These are phyloP conservation scores for Ifrita kowaldi DNA, from an alignment of 2,113 vertebrate genomes.

Conservation along the genomic window DNA sequence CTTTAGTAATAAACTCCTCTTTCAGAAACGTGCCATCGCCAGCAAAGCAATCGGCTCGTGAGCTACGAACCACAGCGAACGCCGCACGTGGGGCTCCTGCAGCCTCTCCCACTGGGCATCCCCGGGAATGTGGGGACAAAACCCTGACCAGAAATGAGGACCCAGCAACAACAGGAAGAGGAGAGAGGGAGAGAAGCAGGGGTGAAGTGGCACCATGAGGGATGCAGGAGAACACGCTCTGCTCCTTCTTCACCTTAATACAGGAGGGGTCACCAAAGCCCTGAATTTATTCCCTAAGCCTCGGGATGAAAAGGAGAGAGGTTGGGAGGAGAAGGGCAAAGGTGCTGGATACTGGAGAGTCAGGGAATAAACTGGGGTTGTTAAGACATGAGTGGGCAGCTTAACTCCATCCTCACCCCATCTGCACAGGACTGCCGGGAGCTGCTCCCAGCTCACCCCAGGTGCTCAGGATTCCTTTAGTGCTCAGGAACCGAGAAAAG, in stretches of 20 bases:
- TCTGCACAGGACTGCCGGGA: neutral
- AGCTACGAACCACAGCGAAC: neutral
- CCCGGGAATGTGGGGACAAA: neutral
- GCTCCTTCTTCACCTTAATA: neutral
- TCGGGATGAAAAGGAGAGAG: neutral
- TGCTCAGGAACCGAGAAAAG: neutral
- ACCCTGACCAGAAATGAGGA: neutral
- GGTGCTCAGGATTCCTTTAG: neutral
- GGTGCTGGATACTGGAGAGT: neutral
- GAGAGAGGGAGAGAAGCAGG: neutral
- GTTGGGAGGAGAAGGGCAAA: neutral
- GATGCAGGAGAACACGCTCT: neutral
- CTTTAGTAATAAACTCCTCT: constrained; percentile 57
- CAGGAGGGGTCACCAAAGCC: neutral
- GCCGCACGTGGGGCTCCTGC: neutral
- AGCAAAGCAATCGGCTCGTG: neutral
- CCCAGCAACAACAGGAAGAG: fast-evolving
- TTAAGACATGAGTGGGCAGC: neutral
- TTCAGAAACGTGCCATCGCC: neutral
- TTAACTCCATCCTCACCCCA: neutral
- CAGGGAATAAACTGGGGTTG: neutral
- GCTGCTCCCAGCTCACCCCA: neutral
- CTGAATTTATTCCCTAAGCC: neutral
- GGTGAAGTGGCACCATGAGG: neutral
- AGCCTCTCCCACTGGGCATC: neutral